phyloP scores from a whole-genome alignment of 2,113 vertebrate species.

The Pitta sordida region DNA sequence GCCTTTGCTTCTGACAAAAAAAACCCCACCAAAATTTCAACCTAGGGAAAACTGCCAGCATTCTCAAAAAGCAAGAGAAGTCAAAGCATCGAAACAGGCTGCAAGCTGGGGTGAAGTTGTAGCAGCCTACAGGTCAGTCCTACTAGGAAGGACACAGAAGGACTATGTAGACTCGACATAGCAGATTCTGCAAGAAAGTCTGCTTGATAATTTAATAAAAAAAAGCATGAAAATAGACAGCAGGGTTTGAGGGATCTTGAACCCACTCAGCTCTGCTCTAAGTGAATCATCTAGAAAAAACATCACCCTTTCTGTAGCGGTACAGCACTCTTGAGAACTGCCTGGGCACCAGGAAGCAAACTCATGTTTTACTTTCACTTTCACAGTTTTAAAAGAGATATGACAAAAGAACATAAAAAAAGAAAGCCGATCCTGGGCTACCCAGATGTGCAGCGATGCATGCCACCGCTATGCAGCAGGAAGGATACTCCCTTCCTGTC shows the following conservation, averaged over 20 bases:
- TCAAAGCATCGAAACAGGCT: neutral
- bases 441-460: neutral
- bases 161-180: neutral
- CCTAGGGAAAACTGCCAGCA: neutral
- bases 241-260: neutral
- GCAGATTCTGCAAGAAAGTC: neutral
- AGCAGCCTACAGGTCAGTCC: neutral
- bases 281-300: neutral
- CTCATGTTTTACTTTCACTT: neutral
- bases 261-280: neutral
- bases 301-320: neutral
- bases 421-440: neutral
- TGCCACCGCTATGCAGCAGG: neutral
- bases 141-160: neutral
- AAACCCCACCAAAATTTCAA: neutral
- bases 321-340: neutral
- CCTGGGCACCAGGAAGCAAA: neutral
- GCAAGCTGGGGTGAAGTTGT: neutral
- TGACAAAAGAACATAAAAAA: neutral
- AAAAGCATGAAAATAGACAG: neutral
- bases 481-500: constrained; percentile 43
- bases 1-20: neutral
- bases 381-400: neutral
- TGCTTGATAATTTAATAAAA: neutral
- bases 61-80: neutral